Evolutionary conservation across 1,140 invertebrate genomes (phyloP).

Genomic region (Drosophila sp.): DNA sequence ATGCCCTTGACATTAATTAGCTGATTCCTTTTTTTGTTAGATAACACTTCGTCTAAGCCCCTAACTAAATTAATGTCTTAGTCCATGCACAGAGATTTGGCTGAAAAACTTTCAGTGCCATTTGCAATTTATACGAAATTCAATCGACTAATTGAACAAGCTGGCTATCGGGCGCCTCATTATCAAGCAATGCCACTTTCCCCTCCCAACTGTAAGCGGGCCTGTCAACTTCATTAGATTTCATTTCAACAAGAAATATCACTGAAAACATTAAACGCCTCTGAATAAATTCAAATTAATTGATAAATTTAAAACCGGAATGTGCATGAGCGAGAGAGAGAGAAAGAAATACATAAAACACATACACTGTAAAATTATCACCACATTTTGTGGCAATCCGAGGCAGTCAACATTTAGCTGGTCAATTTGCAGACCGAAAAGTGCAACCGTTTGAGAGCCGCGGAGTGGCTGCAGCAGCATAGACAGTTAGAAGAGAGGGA

Average conservation of each 20-base stretch:
- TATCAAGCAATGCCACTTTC: slow-evolving; percentile 43
- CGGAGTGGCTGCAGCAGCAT: neutral
- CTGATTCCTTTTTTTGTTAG: too few species aligned
- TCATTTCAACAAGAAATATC: slow-evolving; percentile 59
- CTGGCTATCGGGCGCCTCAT: slow-evolving; percentile 29
- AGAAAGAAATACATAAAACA: slow-evolving; percentile 34
- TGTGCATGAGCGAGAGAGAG: slow-evolving; percentile 20
- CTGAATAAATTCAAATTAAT: slow-evolving; percentile 81
- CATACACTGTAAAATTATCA: slow-evolving; percentile 59
- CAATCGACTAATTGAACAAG: neutral
- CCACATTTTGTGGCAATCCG: slow-evolving; percentile 68
- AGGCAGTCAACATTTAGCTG: slow-evolving; percentile 66
- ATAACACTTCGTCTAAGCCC: too few species aligned
- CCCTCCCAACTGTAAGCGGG: slow-evolving; percentile 33
- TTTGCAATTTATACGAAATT: neutral
- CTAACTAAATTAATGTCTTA: too few species aligned
- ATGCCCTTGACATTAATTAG: too few species aligned
- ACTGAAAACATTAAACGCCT: slow-evolving; percentile 75
- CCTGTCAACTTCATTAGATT: slow-evolving; percentile 65
- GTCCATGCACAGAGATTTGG: neutral
- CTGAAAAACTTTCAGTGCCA: neutral
- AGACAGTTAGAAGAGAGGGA: neutral
- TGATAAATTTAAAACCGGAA: slow-evolving; percentile 66
- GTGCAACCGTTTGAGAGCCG: slow-evolving; percentile 56
- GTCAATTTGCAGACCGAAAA: slow-evolving; percentile 74